Percentiles rank a stretch among this genome's conserved stretches.
Conservation (phyloP, 1,140 invertebrate genomes). For the Drosophila nigromelanica region DNA sequence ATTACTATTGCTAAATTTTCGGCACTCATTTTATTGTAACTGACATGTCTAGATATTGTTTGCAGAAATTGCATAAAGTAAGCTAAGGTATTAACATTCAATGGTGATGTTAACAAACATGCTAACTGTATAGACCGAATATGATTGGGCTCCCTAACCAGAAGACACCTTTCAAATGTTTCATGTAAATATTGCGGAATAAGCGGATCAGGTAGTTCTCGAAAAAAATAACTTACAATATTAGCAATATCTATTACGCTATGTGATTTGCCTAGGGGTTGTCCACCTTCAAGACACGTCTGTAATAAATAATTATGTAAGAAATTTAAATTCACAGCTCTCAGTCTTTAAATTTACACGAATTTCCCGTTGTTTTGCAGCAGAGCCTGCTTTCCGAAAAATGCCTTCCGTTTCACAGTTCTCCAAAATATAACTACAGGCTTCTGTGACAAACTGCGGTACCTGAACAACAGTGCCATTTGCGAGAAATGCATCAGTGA, state of each 20-base stretch:
- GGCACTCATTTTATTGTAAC: constrained; percentile 92
- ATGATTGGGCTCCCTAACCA: constrained; percentile 78
- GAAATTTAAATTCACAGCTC: background rate
- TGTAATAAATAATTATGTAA: constrained; percentile 74
- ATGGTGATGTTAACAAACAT: constrained; percentile 87
- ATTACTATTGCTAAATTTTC: constrained; percentile 92
- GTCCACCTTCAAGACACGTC: constrained; percentile 88
- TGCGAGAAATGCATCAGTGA: constrained; percentile 86
- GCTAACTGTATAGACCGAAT: constrained; percentile 85
- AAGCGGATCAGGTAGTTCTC: constrained; percentile 92
- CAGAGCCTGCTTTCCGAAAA: constrained; percentile 93
- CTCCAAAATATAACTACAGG: constrained; percentile 87
- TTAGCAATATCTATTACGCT: constrained; percentile 92
- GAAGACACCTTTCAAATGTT: constrained; percentile 88
- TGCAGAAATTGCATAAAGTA: constrained; percentile 89
- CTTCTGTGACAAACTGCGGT: constrained; percentile 90
- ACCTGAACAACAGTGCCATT: constrained; percentile 87
- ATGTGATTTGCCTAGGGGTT: constrained; percentile 86
- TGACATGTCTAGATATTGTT: constrained; percentile 86
- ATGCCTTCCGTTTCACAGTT: constrained; percentile 90
- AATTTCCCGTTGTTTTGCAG: constrained; percentile 91
- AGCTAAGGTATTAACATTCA: constrained; percentile 88
- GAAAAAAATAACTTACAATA: constrained; percentile 92
- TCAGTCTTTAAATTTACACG: constrained; percentile 85
- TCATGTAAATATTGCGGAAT: constrained; percentile 89